phyloP scores from a whole-genome alignment of 2,113 vertebrate species.

The Meleagris gallopavo region DNA sequence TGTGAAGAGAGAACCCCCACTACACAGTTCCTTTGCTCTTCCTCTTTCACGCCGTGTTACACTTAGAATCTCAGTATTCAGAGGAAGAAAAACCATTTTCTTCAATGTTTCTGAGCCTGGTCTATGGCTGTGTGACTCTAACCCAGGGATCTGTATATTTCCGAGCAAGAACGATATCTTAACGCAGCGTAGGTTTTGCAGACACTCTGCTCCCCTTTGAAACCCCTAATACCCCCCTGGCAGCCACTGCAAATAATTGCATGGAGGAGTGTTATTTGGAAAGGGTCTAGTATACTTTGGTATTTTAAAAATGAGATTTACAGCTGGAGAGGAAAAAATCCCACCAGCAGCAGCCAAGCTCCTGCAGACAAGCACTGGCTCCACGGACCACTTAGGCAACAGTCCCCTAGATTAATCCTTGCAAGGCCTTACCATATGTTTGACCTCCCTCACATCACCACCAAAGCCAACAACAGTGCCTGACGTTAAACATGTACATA shows the following conservation, averaged over 20 bases:
- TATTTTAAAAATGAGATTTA: conserved; percentile 57
- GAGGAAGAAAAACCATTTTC: neutral
- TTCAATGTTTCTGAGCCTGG: neutral
- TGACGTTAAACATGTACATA: conserved; percentile 12
- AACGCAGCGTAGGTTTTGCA: neutral
- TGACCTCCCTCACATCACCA: conserved; percentile 16
- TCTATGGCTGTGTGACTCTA: neutral
- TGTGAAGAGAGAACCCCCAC: accelerated
- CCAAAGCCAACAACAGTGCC: neutral
- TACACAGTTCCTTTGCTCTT: neutral
- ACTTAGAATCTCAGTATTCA: neutral
- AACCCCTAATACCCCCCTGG: neutral
- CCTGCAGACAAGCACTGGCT: conserved; percentile 26
- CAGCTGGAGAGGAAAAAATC: conserved; percentile 5
- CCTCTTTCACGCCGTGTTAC: neutral
- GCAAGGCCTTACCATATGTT: neutral
- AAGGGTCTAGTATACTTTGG: neutral
- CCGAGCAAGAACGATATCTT: neutral
- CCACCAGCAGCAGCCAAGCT: conserved; percentile 29
- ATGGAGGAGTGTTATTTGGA: neutral
- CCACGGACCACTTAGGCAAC: conserved; percentile 18
- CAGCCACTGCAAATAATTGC: conserved; percentile 35
- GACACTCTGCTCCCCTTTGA: neutral
- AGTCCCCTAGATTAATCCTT: neutral
- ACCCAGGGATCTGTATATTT: neutral